Evolutionary conservation across 2,113 vertebrate genomes (phyloP), one percentile per base, ranked within the genome.

Genomic region (Cephalopholis sonnerati): DNA sequence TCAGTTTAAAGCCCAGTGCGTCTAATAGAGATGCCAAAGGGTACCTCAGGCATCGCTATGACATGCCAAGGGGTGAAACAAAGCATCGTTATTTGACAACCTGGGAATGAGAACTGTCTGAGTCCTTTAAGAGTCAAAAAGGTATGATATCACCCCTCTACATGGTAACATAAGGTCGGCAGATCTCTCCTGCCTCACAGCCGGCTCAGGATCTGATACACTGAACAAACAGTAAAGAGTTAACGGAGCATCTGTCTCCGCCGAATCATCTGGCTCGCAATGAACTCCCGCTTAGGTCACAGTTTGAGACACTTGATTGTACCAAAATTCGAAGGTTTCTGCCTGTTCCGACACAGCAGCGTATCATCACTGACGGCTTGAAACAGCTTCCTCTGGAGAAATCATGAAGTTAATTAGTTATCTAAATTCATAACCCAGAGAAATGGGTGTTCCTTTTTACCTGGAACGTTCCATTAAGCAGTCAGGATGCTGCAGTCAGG

Each of bases 371-470:
- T 27, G 68, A 44, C 39, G 29, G 48, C 55, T 70, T 59, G 10
- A 55, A 64, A 51, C 61, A 39, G 69, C 62, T 24, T 83, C 48
- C 29, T 77, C 63, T 68, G 29, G 77, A 80, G 50, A 83, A 63
- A 63, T 83, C 81, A 53, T 24, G 1, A 61, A 53, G 61, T 72
- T 68, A 68, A 73, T 83, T 76, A 62, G 73, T 70, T 61, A 44
- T 78, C 54, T 62, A 62, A 74, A 74, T 74, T 84, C 46, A 62
- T 62, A 79, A 84, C 75, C 62, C 46, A 62, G 75, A 84, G 74
- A 79, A 78, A 79, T 53, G 36, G 46, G 32, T 72, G 67, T 59
- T 72, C 66, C 20, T 61, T 24, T 71, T 72, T 66, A 77, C 39
- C 67, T 72, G n/a, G 18, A 57, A 69, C 5, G 22, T 54, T 79